These are phyloP conservation scores for Pseudochirops corinnae DNA, from an alignment of 2,797 vertebrate genomes.

Conservation along the genomic window DNA sequence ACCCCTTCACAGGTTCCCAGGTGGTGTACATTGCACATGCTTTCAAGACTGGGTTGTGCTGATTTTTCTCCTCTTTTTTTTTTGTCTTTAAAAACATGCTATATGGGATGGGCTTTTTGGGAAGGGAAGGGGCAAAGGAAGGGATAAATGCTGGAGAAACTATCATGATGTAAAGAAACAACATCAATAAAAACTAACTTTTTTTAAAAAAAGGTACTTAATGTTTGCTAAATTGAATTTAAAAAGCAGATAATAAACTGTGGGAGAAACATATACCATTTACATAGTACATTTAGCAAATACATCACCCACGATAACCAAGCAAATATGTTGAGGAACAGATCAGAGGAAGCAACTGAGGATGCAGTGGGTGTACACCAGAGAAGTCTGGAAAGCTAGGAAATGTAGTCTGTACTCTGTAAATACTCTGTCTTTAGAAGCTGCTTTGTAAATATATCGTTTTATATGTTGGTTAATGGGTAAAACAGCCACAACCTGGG, in stretches of 20 bases:
- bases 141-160: not conserved
- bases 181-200: not conserved
- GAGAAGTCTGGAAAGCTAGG: not conserved
- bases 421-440: not conserved
- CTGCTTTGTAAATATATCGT: not conserved
- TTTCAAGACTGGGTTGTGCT: not conserved
- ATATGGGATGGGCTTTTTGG: not conserved
- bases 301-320: not conserved
- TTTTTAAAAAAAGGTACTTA: not conserved
- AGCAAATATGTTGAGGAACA: not conserved
- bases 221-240: not conserved
- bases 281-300: not conserved
- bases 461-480: not conserved
- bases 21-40: not conserved
- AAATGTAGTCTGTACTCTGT: not conserved
- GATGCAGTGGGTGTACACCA: not conserved
- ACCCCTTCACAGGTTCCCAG: not conserved
- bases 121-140: not conserved
- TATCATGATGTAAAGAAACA: not conserved
- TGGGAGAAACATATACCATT: not conserved
- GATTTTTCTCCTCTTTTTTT: not conserved
- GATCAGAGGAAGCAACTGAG: not conserved
- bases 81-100: not conserved
- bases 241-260: not conserved
- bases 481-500: not conserved